These are phyloP conservation scores for Papilio aristodemus DNA, from an alignment of 1,140 invertebrate genomes.

Conservation along the genomic window DNA sequence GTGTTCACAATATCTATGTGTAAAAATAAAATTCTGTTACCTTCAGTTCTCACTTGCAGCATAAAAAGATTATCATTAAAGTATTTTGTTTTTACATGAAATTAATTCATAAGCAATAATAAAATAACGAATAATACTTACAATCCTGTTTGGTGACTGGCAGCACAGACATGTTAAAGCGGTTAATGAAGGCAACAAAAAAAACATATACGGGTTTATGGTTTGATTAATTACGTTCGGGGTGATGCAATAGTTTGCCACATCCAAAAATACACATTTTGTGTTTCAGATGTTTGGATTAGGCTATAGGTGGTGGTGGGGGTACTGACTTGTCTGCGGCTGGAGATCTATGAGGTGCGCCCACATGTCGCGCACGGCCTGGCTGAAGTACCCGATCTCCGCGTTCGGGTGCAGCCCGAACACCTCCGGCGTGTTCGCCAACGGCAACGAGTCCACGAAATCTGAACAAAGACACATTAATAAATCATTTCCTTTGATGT, in stretches of 20 bases:
- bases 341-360: conserved; percentile 90
- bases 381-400: conserved; percentile 94
- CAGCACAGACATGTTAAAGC: conserved; percentile 48
- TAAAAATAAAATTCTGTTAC: conserved; percentile 3
- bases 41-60: conserved; percentile 22
- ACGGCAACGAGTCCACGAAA: conserved; percentile 86
- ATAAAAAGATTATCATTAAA: background rate
- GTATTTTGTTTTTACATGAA: background rate
- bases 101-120: background rate
- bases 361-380: conserved; percentile 92
- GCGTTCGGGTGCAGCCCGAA: conserved; percentile 96
- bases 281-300: no score
- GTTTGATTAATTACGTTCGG: no score
- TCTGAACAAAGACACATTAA: conserved; percentile 62
- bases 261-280: no score
- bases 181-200: no score
- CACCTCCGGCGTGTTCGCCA: conserved; percentile 90
- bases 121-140: conserved; percentile 39
- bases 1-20: background rate
- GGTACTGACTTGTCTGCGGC: conserved; percentile 86
- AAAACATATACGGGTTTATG: no score
- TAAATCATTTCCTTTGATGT: no score
- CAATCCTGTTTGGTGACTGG: conserved; percentile 41
- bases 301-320: conserved; percentile 20
- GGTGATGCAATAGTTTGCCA: no score